Percentiles rank a stretch among this genome's conserved stretches.
phyloP scores from a whole-genome alignment of 2,888 invertebrate species.

The Heliconius ismenius region DNA sequence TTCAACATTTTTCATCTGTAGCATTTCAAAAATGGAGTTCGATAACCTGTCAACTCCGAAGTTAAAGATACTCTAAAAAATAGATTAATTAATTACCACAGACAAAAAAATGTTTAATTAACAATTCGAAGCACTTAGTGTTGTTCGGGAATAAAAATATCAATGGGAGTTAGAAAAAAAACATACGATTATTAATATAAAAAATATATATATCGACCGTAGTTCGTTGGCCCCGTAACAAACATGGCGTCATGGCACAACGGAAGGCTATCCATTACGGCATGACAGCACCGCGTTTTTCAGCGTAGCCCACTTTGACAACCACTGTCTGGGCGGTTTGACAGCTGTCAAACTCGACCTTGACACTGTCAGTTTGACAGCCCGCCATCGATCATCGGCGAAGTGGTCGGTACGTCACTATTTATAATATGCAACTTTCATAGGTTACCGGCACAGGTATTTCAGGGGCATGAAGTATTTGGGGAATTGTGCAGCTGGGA shows the following conservation, averaged over 20 bases:
- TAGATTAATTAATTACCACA: slow-evolving; percentile 31
- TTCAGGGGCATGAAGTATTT: slow-evolving; percentile 21
- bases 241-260: slow-evolving; percentile 56
- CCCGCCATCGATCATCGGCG: slow-evolving; percentile 62
- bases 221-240: slow-evolving; percentile 62
- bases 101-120: slow-evolving; percentile 39
- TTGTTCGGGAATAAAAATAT: slow-evolving; percentile 41
- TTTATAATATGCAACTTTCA: slow-evolving; percentile 40
- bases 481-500: background rate
- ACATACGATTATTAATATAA: slow-evolving; percentile 45
- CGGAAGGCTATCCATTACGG: slow-evolving; percentile 75
- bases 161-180: slow-evolving; percentile 39
- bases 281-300: slow-evolving; percentile 72
- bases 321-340: slow-evolving; percentile 52
- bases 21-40: slow-evolving; percentile 23
- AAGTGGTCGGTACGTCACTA: slow-evolving; percentile 47
- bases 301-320: slow-evolving; percentile 62
- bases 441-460: slow-evolving; percentile 41
- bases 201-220: slow-evolving; percentile 45
- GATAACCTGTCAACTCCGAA: slow-evolving; percentile 36
- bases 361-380: slow-evolving; percentile 61
- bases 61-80: slow-evolving; percentile 28
- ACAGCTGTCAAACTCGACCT: slow-evolving; percentile 70
- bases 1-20: slow-evolving; percentile 19
- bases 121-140: slow-evolving; percentile 34